Percentiles rank a stretch among this genome's conserved stretches.
Conservation (phyloP, 2,113 vertebrate species). For the Copsychus sechellarum region DNA sequence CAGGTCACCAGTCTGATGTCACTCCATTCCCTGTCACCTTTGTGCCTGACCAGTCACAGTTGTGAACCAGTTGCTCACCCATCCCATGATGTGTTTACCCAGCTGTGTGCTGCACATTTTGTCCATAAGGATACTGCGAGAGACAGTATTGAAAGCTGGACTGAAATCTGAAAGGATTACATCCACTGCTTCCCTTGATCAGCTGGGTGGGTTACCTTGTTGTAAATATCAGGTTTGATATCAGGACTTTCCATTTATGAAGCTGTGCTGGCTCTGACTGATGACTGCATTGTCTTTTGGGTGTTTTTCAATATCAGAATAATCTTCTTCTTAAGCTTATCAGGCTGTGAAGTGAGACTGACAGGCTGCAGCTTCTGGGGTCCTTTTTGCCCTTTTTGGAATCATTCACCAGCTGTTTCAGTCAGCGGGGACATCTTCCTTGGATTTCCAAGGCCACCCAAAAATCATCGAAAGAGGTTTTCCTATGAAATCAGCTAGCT, state of each 20-base stretch:
- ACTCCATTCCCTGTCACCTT: neutral
- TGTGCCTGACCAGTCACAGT: neutral
- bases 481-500: neutral
- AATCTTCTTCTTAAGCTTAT: neutral
- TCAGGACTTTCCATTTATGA: neutral
- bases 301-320: neutral
- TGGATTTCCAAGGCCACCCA: neutral
- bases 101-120: neutral
- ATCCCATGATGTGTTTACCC: neutral
- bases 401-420: neutral
- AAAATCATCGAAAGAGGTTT: neutral
- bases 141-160: neutral
- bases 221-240: neutral
- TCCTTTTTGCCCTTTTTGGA: neutral
- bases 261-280: neutral
- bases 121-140: fast-evolving
- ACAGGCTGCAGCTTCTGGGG: neutral
- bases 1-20: neutral
- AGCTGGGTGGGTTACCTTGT: neutral
- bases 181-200: neutral
- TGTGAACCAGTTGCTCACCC: neutral
- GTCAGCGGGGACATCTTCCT: neutral
- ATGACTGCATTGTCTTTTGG: neutral
- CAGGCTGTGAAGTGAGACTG: neutral
- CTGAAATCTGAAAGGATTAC: neutral